Conservation (phyloP, 1,140 invertebrate species). For the Drosophila arawakana region DNA sequence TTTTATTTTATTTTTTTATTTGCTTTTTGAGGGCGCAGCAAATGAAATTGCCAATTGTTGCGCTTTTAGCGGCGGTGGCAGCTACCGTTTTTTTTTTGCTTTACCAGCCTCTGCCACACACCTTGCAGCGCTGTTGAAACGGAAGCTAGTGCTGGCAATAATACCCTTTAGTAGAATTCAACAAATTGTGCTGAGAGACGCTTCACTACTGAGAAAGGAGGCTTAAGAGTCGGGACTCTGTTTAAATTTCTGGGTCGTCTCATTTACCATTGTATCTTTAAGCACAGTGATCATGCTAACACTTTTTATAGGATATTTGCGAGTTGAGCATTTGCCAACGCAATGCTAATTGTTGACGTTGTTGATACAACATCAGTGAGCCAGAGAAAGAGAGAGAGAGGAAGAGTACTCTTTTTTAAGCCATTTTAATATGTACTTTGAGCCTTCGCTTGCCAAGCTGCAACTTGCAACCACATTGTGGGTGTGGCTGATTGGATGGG, state of each 20-base stretch:
- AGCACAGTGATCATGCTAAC: too few species aligned
- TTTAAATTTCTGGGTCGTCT: too few species aligned
- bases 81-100: slow-evolving; percentile 60
- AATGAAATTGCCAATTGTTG: slow-evolving; percentile 80
- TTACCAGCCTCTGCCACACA: slow-evolving; percentile 59
- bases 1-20: too few species aligned
- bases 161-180: slow-evolving; percentile 4
- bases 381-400: background rate
- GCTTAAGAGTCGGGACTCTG: too few species aligned
- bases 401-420: slow-evolving; percentile 18
- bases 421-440: slow-evolving; percentile 60
- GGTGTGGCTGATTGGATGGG: slow-evolving; percentile 79
- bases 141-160: slow-evolving; percentile 55
- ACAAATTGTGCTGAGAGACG: background rate
- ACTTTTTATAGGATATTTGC: background rate
- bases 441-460: slow-evolving; percentile 25
- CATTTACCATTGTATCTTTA: too few species aligned
- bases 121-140: slow-evolving; percentile 66
- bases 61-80: slow-evolving; percentile 59
- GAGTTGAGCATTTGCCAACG: background rate
- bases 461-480: slow-evolving; percentile 56
- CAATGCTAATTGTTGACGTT: slow-evolving; percentile 38
- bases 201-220: background rate
- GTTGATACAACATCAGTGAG: slow-evolving; percentile 58
- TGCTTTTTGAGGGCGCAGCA: slow-evolving; percentile 72